Base-by-base conservation (phyloP, 2,888 invertebrate species). In the Linyphia triangularis region DNA sequence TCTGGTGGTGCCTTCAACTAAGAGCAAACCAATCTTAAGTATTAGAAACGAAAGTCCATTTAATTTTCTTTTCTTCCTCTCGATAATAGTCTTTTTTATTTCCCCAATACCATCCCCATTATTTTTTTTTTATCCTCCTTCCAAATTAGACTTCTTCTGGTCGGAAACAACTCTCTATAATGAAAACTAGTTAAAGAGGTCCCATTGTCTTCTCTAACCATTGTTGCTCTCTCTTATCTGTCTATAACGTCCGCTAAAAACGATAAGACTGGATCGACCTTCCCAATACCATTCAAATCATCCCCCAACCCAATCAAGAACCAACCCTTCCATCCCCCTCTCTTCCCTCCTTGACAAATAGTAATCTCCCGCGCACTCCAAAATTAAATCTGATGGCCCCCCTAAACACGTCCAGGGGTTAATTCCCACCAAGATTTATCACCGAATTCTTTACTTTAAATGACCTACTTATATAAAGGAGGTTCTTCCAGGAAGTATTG, bases 351-450 rank as follows among this genome's bases (percentile, higher is more conserved):
- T 59, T 85, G 84, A 85, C 77, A 85, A 85, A 85, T 85, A 77
- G 84, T 67, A n/a, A 37, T 75, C 77, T 65, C 77, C 84, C 84
- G n/a, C 5, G 77, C 84, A 85, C 67, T 85, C 84, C 61, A 85
- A 85, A 85, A 85, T 85, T 85, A 85, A 85, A 85, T 85, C 84
- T 85, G 84, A 85, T 85, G 84, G 65, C 51, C 75, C 84, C 84
- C 59, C 77, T 85, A 85, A 85, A 85, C 77, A 77, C 77, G 83
- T 85, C 84, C 69, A 28, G 59, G 84, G 84, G 84, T 85, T 85
- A 85, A 85, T 85, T 85, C 77, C 84, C 77, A 73, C 67, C 28
- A 43, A 65, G 84, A 85, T 85, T 85, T 85, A 85, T 85, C 84
- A 85, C 77, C 84, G 30, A 75, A 85, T 85, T 77, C 84, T 85